Evolutionary conservation across 2,888 invertebrate species (phyloP).

Genomic region (Adineta ricciae): DNA sequence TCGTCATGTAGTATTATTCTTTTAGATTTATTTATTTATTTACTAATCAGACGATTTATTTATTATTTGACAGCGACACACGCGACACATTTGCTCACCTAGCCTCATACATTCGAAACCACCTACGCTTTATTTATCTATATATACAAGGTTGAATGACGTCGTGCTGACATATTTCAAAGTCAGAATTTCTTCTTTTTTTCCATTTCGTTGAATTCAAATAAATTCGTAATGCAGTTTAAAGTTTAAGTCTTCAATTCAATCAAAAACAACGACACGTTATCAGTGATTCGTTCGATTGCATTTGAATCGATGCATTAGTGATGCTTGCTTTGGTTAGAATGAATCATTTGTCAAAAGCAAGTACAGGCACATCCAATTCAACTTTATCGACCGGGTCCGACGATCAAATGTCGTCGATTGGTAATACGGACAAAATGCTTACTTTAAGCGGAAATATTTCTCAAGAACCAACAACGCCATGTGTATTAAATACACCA

Average conservation of each 20-base stretch:
- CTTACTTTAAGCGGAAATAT: not conserved
- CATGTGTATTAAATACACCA: conserved; percentile 21
- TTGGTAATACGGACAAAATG: not conserved
- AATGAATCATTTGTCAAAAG: not conserved
- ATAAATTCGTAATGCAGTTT: too few relatives aligned
- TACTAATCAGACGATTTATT: not conserved
- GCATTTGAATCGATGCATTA: not conserved
- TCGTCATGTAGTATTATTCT: not conserved
- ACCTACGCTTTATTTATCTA: not conserved
- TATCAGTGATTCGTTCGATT: too few relatives aligned
- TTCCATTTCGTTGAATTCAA: too few relatives aligned
- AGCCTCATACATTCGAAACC: not conserved
- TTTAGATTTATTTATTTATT: not conserved
- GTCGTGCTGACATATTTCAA: not conserved
- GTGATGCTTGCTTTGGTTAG: not conserved
- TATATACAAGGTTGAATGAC: not conserved
- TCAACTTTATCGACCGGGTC: not conserved
- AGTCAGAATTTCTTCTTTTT: not conserved
- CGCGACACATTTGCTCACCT: not conserved
- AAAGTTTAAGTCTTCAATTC: too few relatives aligned
- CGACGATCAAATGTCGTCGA: not conserved
- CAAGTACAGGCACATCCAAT: not conserved
- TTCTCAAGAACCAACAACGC: not conserved
- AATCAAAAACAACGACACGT: too few relatives aligned
- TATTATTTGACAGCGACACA: not conserved